Base-by-base conservation (phyloP, 1,140 invertebrate genomes). In the Triops cancriformis region DNA sequence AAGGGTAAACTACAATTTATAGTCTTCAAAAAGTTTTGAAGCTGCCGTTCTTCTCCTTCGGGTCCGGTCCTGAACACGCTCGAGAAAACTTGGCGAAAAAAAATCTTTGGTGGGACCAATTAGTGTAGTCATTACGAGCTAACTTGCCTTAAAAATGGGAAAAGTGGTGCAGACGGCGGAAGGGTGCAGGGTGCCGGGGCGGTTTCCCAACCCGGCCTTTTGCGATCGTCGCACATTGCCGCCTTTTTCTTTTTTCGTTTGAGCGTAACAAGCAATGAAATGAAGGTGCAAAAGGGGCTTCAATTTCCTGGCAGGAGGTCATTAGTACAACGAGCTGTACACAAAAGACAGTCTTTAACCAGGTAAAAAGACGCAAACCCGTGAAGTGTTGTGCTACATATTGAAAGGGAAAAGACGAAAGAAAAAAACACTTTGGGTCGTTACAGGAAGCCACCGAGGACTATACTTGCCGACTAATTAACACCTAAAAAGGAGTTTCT, bases 311-410 rank as follows among this genome's bases (percentile, higher is more conserved):
- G 51, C 51, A 64, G 51, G 51, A 64, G 51, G 51, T 64, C 51
- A 64, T 64, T 64, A 64, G 51, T 64, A 64, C 51, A 64, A 64
- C 51, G 51, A 64, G 51, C 51, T 64, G n/a, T 64, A 64, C 51
- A 64, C 23, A 64, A 64, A 64, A 64, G 51, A 64, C 51, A 18
- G 51, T 64, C 51, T 64, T 64, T 64, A 64, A 14, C 51, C 51
- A 64, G 51, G 51, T 64, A 64, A 64, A 64, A 37, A 18, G 51
- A 64, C 51, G 51, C 51, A 64, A 64, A 64, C 51, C 51, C 51
- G 51, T 14, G 18, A 64, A 64, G 51, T 64, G 10, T 64, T 64
- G 4, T 23, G 18, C 14, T 23, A 64, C 51, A 64, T 64, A 23
- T 64, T 64, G 51, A 23, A 37, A 64, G 51, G 6, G 51, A 64